Evolutionary conservation across 1,140 invertebrate species (phyloP), one percentile per base, ranked within the genome.

Genomic region (Papilio machaon): DNA sequence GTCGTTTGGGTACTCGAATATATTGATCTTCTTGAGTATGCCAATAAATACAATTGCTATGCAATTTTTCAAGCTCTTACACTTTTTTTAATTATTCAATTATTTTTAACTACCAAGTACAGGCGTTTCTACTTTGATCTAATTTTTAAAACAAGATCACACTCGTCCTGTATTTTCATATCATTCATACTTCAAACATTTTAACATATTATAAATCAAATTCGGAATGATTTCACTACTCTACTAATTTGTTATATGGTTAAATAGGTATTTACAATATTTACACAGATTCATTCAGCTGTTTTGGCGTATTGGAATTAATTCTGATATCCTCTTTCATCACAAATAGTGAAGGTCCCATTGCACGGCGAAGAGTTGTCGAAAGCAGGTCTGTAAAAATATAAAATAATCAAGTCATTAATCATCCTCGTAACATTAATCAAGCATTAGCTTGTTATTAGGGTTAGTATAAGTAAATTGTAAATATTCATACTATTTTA

Each of bases 331-430:
- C 91, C 91, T 92, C 90, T 92, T 38, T 94, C 92, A 83, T 92
- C 90, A 10, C 89, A 89, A 13, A 89, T 82, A 8, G 91, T 92
- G 81, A 93, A 94, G 67, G 91, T 94, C 77, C 91, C 91, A 54
- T 92, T 93, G 80, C 89, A 88, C 6, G 90, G 82, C 6, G 90
- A 84, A 47, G 82, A 81, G 81, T 64, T 83, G 79, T 87, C 85
- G 73, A 87, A 87, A 43, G 80, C 60, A 49, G 84, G 80, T 81
- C 87, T 88, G 88, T 74, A 83, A 85, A 43, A 80, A 70, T 64
- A 58, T 73, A 79, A 30, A 84, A 79, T 73, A 43, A 15, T 70
- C 11, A 70, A 35, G 35, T 70, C 17, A 17, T 70, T 70, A 35
- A 11, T 70, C 17, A 19, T 58, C 7, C 8, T 19, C 9, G 49